Evolutionary conservation across 2,113 vertebrate species (phyloP), one percentile per base, ranked within the genome.

Genomic region (Zosterops borbonicus): DNA sequence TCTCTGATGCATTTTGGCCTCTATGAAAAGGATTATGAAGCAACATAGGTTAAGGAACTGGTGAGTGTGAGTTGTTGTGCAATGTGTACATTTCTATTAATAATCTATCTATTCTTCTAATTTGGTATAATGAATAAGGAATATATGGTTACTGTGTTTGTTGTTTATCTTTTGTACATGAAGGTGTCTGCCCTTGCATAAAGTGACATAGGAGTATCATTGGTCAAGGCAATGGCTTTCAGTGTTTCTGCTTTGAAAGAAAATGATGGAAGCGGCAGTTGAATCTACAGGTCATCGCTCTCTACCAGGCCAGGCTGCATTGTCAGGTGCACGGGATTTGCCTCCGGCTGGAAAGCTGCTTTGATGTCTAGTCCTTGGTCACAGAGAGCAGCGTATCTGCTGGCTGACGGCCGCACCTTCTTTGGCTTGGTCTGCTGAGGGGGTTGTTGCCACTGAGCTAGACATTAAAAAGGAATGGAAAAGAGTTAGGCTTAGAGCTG

Each of bases 311-410:
- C 97, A 0, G 97, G 65, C 6, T 94, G 98, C 95, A 99, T 97
- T 1, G 98, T 97, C 91, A 98, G 98, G 70, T 98, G 98, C 71
- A 98, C 98, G 2, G 99, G 99, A 80, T 96, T 99, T 96, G 98
- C 98, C 92, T 99, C 99, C 0, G 99, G 99, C 96, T 99, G 99
- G 98, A 99, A 99, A 28, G 99, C 99, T 2, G 99, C 99, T 97
- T 98, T 99, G 96, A 99, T 99, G 79, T 99, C 99, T 95, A 99
- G 98, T 80, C 99, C 99, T 97, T 99, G 98, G 98, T 99, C 99
- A 39, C 99, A 99, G 92, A 99, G 99, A 8, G 99, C 99, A 23
- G 99, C 99, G 4, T 99, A 99, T 90, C 99, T 98, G 94, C 99
- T 99, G 91, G 99, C 97, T 5, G 99, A 99, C 39, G 99, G 99